These are phyloP conservation scores for Peromyscus aztecus DNA, from an alignment of 2,797 vertebrate genomes.

Conservation along the genomic window DNA sequence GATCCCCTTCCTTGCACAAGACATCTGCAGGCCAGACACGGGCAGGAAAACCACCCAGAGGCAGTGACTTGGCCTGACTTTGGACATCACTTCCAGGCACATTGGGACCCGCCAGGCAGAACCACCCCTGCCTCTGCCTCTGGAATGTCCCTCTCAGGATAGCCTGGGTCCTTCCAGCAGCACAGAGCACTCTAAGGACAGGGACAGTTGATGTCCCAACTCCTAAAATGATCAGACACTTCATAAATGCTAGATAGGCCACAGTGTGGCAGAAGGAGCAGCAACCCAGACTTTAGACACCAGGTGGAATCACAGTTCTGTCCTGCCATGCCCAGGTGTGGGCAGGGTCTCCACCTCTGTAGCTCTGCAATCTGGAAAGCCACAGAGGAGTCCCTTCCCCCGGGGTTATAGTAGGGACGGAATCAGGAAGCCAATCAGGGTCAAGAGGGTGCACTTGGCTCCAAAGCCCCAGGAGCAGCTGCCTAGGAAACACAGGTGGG, in stretches of 20 bases:
- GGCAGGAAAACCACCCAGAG: not conserved
- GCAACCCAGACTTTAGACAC: not conserved
- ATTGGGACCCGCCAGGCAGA: not conserved
- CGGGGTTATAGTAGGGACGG: not conserved
- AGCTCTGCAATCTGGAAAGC: not conserved
- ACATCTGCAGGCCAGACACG: fast-evolving
- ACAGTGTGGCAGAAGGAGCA: not conserved
- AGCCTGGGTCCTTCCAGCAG: not conserved
- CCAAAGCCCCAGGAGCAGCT: not conserved
- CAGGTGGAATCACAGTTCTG: not conserved
- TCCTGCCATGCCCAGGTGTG: fast-evolving
- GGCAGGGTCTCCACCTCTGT: too few species aligned
- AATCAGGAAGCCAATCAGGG: not conserved
- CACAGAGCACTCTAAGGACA: not conserved
- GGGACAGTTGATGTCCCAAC: not conserved
- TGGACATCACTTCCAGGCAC: not conserved
- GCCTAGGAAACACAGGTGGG: not conserved
- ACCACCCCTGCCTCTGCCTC: not conserved
- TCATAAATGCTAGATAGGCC: fast-evolving
- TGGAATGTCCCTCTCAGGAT: fast-evolving
- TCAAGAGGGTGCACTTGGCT: not conserved
- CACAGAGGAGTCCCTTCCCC: too few species aligned
- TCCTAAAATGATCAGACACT: too few species aligned
- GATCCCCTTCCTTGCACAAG: not conserved
- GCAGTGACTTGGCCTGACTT: not conserved